Percentiles rank a stretch among this genome's conserved stretches.
Conservation (phyloP, 1,140 invertebrate genomes). For the Agrypnia vestita region DNA sequence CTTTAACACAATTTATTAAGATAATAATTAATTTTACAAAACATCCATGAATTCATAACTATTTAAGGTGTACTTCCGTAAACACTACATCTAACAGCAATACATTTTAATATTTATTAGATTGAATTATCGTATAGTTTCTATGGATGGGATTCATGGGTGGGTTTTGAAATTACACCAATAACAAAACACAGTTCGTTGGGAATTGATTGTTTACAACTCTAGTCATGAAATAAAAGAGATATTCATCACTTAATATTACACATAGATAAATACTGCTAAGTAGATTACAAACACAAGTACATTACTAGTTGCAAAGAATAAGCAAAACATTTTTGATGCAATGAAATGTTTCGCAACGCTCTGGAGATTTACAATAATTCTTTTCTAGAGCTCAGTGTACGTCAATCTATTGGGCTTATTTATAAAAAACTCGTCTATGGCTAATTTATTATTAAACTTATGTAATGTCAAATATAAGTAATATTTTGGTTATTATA, state of each 20-base stretch:
- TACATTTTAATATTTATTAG: conserved; percentile 1
- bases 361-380: conserved; percentile 37
- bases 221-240: neutral
- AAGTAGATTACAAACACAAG: conserved; percentile 38
- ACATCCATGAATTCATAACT: neutral
- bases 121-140: conserved; percentile 6
- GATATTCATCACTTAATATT: conserved; percentile 16
- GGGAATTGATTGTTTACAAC: conserved; percentile 22
- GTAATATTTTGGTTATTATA: conserved; percentile 55
- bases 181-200: conserved; percentile 22
- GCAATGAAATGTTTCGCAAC: conserved; percentile 21
- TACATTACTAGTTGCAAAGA: conserved; percentile 32
- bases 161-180: conserved; percentile 5
- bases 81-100: conserved; percentile 28
- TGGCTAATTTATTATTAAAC: conserved; percentile 59
- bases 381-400: conserved; percentile 38
- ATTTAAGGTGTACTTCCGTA: neutral
- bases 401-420: conserved; percentile 35
- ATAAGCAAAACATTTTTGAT: conserved; percentile 30
- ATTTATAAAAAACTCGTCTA: conserved; percentile 56
- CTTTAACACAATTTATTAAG: too few species aligned
- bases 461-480: conserved; percentile 50
- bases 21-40: conserved; percentile 6
- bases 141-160: conserved; percentile 7
- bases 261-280: conserved; percentile 22